Conservation (phyloP, 2,888 invertebrate species). For the Tortricodes alternella region DNA sequence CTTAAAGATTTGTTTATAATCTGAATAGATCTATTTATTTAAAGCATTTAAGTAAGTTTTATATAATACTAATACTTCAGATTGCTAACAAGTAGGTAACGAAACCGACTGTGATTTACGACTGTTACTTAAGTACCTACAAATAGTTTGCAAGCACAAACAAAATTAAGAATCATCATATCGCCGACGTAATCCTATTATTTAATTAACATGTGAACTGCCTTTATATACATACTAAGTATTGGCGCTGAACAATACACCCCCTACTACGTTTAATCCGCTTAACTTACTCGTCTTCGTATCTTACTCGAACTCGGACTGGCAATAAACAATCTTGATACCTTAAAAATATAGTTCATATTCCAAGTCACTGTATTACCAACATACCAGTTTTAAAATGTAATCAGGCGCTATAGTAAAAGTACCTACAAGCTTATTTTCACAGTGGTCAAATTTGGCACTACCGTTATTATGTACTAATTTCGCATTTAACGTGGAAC, state of each 20-base stretch:
- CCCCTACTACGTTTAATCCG: slow-evolving; percentile 22
- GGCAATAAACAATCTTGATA: too few relatives aligned
- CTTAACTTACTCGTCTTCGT: slow-evolving; percentile 7
- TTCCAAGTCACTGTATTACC: too few relatives aligned
- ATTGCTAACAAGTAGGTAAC: too few relatives aligned
- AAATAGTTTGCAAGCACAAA: background rate
- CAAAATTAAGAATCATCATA: background rate
- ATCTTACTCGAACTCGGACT: too few relatives aligned
- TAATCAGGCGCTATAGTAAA: background rate
- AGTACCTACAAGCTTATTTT: background rate
- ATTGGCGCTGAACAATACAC: slow-evolving; percentile 1
- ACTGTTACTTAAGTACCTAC: too few relatives aligned
- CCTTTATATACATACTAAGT: background rate
- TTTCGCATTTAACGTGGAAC: background rate
- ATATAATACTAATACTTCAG: too few relatives aligned
- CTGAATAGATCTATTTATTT: too few relatives aligned
- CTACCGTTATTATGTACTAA: background rate
- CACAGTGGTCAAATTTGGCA: background rate
- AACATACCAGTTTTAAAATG: too few relatives aligned
- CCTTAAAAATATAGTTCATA: too few relatives aligned
- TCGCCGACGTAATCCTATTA: slow-evolving; percentile 12
- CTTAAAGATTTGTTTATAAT: too few relatives aligned
- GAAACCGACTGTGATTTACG: too few relatives aligned
- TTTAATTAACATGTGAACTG: slow-evolving; percentile 18
- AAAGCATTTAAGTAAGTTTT: too few relatives aligned